Evolutionary conservation across 1,140 invertebrate species (phyloP), one percentile per base, ranked within the genome.

Genomic region (Caenorhabditis briggsae): DNA sequence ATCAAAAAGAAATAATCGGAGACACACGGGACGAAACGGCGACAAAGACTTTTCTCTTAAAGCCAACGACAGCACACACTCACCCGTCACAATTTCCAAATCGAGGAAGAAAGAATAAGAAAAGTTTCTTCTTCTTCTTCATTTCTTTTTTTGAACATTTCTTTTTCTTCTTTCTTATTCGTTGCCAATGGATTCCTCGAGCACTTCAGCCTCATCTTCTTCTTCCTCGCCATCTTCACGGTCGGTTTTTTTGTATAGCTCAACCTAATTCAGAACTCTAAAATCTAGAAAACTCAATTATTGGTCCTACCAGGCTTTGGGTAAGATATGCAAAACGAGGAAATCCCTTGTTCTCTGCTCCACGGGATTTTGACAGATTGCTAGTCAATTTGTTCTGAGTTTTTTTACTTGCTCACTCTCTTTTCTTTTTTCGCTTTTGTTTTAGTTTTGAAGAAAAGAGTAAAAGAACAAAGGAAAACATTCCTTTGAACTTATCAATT

Each of bases 21-120:
- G 46, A 50, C n/a, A 41, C 25, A n/a, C 59, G 25, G 12, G 56
- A 8, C 56, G 18, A 70, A 70, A 70, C 64, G 64, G 70, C 70
- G 70, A 78, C 70, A 78, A 78, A 78, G 70, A 78, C 70, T 78
- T 78, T 78, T 78, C 70, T 78, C 70, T 78, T 78, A 78, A 78
- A 78, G 70, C 70, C 70, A 50, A 12, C 20, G 18, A n/a, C 56
- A 20, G 9, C 64, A 46, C 64, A 70, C 16, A 64, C 20, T 23
- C 64, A 33, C 41, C 25, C 70, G 70, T 78, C 70, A 78, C 70
- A 43, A 50, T 78, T 78, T 78, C 70, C 70, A 50, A 78, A 50
- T 78, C 46, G 46, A 78, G 64, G 41, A 16, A 48, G 41, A 70
- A 46, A 48, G 41, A 70, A 20, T 46, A 70, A 70, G 64, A 43